Percentiles rank a stretch among this genome's conserved stretches.
Conservation (phyloP, 2,888 invertebrate species). For the Embidobia sp. region DNA sequence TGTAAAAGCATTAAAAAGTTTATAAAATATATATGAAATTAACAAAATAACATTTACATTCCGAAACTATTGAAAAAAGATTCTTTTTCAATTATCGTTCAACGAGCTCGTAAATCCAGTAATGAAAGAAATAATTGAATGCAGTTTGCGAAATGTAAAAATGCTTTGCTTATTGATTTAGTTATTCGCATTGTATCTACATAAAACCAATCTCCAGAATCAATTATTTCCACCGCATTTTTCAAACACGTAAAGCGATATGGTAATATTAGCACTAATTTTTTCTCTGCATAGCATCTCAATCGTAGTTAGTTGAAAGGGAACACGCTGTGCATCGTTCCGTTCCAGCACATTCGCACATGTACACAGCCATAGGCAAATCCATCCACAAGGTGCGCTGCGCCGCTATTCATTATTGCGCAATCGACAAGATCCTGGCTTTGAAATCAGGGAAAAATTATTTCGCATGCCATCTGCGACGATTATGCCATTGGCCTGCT, state of each 20-base stretch:
- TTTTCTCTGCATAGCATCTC: slow-evolving; percentile 15
- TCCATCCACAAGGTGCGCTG: slow-evolving; percentile 32
- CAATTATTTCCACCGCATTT: background rate
- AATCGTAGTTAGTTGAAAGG: slow-evolving; percentile 48
- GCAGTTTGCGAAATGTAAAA: background rate
- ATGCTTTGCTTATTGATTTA: no score
- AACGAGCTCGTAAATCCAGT: no score
- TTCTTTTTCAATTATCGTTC: no score
- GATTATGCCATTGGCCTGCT: slow-evolving; percentile 45
- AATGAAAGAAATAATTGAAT: no score
- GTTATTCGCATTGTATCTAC: background rate
- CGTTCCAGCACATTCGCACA: slow-evolving; percentile 19
- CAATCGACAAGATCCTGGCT: slow-evolving; percentile 50
- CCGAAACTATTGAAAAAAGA: no score
- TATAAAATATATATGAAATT: no score
- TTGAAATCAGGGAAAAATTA: slow-evolving; percentile 33
- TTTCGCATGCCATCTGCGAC: slow-evolving; percentile 28
- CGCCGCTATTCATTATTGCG: slow-evolving; percentile 52
- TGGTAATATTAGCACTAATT: slow-evolving; percentile 1
- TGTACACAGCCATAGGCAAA: slow-evolving; percentile 3
- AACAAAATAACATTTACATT: no score
- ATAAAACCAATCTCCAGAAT: background rate
- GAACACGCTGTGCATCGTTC: slow-evolving; percentile 49
- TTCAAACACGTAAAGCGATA: background rate
- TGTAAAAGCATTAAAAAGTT: no score